Evolutionary conservation across 2,113 vertebrate species (phyloP).

Genomic region (Genyomyrus donnyi): DNA sequence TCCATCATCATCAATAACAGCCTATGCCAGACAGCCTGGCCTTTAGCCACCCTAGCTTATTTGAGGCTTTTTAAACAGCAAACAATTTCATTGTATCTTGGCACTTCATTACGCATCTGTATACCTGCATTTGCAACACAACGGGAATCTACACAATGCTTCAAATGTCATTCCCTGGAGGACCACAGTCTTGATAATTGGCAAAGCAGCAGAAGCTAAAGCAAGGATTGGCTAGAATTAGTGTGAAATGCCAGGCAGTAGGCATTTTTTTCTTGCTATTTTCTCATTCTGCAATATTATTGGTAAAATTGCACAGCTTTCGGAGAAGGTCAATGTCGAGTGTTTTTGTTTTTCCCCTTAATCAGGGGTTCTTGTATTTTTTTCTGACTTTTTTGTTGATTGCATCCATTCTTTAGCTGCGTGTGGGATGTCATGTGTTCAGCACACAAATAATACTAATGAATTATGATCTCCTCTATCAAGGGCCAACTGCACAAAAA

Average conservation of each 20-base stretch:
- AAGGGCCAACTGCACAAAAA: neutral
- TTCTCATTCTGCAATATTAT: neutral
- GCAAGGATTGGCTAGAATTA: neutral
- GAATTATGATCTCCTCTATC: neutral
- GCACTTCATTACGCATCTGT: neutral
- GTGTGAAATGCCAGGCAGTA: neutral
- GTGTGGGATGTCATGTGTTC: neutral
- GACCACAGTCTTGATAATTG: neutral
- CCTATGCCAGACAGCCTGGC: neutral
- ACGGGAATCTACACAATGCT: neutral
- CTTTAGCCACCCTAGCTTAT: neutral
- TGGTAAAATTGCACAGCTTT: neutral
- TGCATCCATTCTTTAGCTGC: neutral
- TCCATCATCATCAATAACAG: neutral
- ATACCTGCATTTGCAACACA: neutral
- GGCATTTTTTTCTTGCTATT: neutral
- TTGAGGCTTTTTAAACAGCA: neutral
- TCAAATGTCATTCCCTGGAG: neutral
- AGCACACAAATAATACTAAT: neutral
- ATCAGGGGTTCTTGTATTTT: neutral
- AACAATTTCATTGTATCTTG: neutral
- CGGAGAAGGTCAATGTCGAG: neutral
- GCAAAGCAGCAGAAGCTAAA: neutral
- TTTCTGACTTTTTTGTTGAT: neutral
- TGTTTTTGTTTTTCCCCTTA: neutral